Evolutionary conservation across 1,140 invertebrate genomes (phyloP).

Genomic region (Zaprionus inermis): DNA sequence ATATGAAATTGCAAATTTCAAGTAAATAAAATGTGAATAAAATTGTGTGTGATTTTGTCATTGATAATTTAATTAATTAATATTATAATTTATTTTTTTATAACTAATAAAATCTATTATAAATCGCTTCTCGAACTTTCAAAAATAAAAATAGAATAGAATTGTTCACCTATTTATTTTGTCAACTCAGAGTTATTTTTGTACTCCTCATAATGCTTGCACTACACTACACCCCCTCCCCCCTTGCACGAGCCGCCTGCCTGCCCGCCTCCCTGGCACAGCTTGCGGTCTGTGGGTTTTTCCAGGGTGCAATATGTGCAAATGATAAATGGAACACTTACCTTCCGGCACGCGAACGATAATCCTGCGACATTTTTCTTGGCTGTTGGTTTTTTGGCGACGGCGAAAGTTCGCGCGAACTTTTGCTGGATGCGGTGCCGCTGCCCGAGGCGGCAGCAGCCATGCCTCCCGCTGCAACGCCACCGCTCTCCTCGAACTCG

Average conservation of each 20-base stretch:
- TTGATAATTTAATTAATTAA: too few relatives aligned
- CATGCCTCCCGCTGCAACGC: constrained; percentile 10
- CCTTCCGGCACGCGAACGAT: constrained; percentile 79
- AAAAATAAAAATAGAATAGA: too few relatives aligned
- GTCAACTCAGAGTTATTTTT: background rate
- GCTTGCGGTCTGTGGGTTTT: constrained; percentile 18
- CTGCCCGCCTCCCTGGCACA: background rate
- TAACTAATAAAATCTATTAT: too few relatives aligned
- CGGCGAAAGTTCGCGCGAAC: constrained; percentile 81
- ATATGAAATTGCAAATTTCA: background rate
- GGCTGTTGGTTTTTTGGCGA: constrained; percentile 80
- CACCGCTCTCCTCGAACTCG: constrained; percentile 60
- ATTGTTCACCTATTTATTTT: background rate
- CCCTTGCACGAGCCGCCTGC: too few relatives aligned
- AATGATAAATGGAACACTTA: constrained; percentile 56
- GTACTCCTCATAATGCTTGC: background rate
- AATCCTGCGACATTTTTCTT: constrained; percentile 81
- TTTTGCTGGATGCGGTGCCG: constrained; percentile 70
- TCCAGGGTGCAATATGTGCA: background rate
- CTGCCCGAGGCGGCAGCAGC: constrained; percentile 59
- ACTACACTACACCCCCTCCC: background rate
- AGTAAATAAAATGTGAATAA: constrained; percentile 4
- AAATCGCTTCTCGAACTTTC: too few relatives aligned
- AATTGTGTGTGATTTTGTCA: background rate
- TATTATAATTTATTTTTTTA: too few relatives aligned